Evolutionary conservation across 1,140 invertebrate species (phyloP), one percentile per base, ranked within the genome.

Genomic region (Eumaeus atala): DNA sequence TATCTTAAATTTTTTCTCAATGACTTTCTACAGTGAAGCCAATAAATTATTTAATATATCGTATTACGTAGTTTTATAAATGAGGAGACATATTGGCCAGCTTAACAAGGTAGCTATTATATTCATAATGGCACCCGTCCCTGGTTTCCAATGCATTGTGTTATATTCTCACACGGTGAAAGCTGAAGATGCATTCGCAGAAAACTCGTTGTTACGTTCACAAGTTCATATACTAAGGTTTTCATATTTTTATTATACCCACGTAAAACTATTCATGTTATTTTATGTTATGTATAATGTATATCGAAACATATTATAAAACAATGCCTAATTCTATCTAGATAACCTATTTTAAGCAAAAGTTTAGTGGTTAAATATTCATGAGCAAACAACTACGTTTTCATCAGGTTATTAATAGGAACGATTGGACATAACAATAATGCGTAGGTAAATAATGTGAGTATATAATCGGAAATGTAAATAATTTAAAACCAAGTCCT

Each of bases 81-180:
- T 18, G 14, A 44, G 17, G 17, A 44, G 40, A 44, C 40, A 16
- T 44, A 44, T 44, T 44, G 16, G 40, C 40, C 40, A 44, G 14
- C 17, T 9, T 44, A 44, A 44, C 40, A 17, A 44, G 40, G 2
- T 28, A 28, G 14, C 40, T 44, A 14, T 42, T 38, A 53, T 53
- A 53, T 42, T 28, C 37, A 51, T 52, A 44, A 53, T 53, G 28
- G 38, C 36, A 14, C 17, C n/a, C n/a, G n/a, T 3, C 48, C 53
- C 51, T 36, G 16, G 59, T 42, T 61, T 61, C 53, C 56, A 54
- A 34, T 4, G 34, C 48, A 58, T 58, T 57, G 52, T 61, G 48
- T 54, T 42, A 16, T 42, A 40, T 61, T 61, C 59, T 61, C 59
- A 49, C 59, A 51, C 48, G 57, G 60, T 54, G 56, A 58, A 58